Conservation (phyloP, 2,888 invertebrate species). For the Notodonta ziczac region DNA sequence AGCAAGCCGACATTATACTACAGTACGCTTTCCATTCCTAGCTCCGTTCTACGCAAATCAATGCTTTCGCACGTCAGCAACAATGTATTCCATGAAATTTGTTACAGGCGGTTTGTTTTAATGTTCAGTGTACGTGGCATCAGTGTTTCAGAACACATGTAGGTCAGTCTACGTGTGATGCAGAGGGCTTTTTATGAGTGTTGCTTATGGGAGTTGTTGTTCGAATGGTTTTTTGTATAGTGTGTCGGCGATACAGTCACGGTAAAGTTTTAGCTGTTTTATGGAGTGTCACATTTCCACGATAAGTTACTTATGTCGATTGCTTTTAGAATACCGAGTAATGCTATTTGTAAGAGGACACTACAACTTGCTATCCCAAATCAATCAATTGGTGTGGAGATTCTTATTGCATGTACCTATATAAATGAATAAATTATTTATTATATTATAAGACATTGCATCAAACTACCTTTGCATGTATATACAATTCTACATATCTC, state of each 20-base stretch:
- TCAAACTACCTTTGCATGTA: too few relatives aligned
- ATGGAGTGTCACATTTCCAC: background rate
- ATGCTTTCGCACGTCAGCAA: background rate
- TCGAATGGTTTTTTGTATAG: constrained; percentile 7
- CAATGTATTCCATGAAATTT: background rate
- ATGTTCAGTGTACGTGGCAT: background rate
- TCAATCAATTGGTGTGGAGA: too few relatives aligned
- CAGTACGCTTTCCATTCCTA: background rate
- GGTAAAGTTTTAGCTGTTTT: constrained; percentile 3
- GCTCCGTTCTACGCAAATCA: background rate
- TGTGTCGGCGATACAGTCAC: constrained; percentile 7
- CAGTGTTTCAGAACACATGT: constrained; percentile 9
- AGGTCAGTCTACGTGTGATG: constrained; percentile 12
- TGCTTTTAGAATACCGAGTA: background rate
- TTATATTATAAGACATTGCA: too few relatives aligned
- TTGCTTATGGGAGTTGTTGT: constrained; percentile 15
- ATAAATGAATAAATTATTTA: too few relatives aligned
- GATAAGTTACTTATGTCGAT: background rate
- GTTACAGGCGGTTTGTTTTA: background rate
- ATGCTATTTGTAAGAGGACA: background rate
- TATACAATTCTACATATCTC: too few relatives aligned
- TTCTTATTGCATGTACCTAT: too few relatives aligned
- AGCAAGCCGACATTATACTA: too few relatives aligned
- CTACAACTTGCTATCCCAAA: too few relatives aligned
- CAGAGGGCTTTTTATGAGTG: constrained; percentile 13